A percentile compares a stretch with the other conserved stretches of the same genome.
Evolutionary conservation across 2,888 invertebrate genomes (phyloP).

Genomic region (Oxystoma pomonae): DNA sequence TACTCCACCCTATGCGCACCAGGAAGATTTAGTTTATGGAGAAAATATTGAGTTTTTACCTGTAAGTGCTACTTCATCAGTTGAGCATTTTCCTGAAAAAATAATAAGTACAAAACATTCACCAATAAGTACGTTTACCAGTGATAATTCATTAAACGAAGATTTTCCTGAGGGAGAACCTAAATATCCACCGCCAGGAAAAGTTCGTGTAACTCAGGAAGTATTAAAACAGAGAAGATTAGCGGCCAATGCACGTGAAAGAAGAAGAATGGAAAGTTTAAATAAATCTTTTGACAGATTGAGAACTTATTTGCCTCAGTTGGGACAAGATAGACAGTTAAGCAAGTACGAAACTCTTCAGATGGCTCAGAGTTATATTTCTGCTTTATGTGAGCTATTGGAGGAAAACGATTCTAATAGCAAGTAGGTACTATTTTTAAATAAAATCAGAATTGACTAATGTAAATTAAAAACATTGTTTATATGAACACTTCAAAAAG

Average conservation of each 20-base stretch:
- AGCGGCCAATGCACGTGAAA: constrained; percentile 89
- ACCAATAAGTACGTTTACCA: background rate
- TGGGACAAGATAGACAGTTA: constrained; percentile 86
- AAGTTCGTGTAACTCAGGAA: constrained; percentile 63
- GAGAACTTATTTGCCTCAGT: constrained; percentile 83
- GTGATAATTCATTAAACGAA: constrained; percentile 20
- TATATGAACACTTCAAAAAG: too few relatives aligned
- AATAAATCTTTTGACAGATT: constrained; percentile 92
- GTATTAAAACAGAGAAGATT: constrained; percentile 77
- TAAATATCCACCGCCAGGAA: constrained; percentile 21
- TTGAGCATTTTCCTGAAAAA: background rate
- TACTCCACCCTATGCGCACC: background rate
- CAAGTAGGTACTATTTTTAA: too few relatives aligned
- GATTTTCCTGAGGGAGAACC: constrained; percentile 37
- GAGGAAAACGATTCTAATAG: too few relatives aligned
- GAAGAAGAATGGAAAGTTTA: constrained; percentile 88
- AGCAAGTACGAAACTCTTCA: constrained; percentile 95
- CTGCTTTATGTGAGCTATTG: constrained; percentile 81
- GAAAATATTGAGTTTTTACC: background rate
- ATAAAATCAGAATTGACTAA: too few relatives aligned
- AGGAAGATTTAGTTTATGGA: background rate
- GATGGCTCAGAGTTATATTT: constrained; percentile 95
- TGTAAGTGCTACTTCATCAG: background rate
- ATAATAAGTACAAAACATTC: too few relatives aligned
- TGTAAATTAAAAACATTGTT: too few relatives aligned